Evolutionary conservation across 2,888 invertebrate genomes (phyloP).

Genomic region (Lydus trimaculatus): DNA sequence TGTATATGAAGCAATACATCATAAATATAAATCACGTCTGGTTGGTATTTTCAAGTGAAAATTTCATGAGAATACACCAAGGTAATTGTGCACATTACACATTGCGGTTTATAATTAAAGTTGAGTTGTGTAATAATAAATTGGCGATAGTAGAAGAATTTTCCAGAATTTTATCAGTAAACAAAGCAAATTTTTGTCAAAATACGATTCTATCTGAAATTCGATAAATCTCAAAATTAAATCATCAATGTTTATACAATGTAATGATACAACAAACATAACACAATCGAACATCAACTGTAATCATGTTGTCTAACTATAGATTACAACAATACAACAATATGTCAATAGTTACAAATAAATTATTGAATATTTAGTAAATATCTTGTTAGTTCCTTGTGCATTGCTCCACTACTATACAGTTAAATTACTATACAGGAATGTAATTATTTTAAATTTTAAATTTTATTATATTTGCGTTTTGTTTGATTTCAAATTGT

Average conservation of each 20-base stretch:
- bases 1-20: not conserved
- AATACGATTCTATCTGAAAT: not conserved
- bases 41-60: not conserved
- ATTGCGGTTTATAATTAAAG: not conserved
- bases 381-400: no score
- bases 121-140: not conserved
- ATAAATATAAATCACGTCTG: not conserved
- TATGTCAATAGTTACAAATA: not conserved
- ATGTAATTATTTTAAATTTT: no score
- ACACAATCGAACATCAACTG: not conserved
- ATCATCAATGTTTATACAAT: not conserved
- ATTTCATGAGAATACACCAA: not conserved
- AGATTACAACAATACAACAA: not conserved
- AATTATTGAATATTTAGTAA: not conserved
- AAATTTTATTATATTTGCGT: no score
- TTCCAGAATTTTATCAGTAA: not conserved
- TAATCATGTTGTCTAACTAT: not conserved
- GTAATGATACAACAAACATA: no score
- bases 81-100: not conserved
- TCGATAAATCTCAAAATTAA: not conserved
- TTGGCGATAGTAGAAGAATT: not conserved
- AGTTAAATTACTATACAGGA: no score
- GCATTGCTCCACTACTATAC: no score
- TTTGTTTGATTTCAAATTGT: conserved; percentile 12
- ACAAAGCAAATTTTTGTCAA: not conserved